Evolutionary conservation across 2,797 vertebrate species (phyloP), one percentile per base, ranked within the genome.

Genomic region (Sciurus carolinensis): DNA sequence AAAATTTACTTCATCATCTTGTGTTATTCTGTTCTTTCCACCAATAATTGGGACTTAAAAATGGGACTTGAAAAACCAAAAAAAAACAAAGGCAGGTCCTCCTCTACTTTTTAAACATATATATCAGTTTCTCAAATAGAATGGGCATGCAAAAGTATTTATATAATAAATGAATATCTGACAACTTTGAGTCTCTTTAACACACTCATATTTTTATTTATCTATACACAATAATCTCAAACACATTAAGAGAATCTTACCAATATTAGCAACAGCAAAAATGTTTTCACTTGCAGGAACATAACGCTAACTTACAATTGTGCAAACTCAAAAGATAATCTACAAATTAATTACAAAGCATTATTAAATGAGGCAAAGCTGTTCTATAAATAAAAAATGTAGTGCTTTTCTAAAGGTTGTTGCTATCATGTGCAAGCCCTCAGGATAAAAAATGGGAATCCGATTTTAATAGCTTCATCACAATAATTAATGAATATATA

Each of bases 381-480:
- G 90, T 73, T 90, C 50, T 85, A 87, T 85, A 91, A 95, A 95
- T 96, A 96, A 96, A 86, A 92, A 95, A 91, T n/a, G 10, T 5
- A 73, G 47, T 26, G 42, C 36, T 96, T 93, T 89, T 90, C 75
- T 88, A 82, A 96, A 96, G 83, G 54, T 73, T 94, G 83, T 80
- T 96, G 90, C 76, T 94, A 69, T 93, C 93, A 87, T 30, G 15
- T 95, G 13, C 44, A 90, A 95, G 75, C 36, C 62, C 69, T 86
- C 33, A 17, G 83, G 72, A 89, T 80, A 59, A 97, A 97, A 93
- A 93, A 50, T 26, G 24, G 28, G 84, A 97, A 20, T 64, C 44
- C 83, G 81, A 81, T 94, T 96, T 95, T 95, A 95, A 90, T 79
- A 85, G 17, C 24, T 67, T 85, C 12, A 10, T 88, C 71, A 71